These are phyloP conservation scores for Ochotona princeps DNA, from an alignment of 2,113 vertebrate genomes.

Conservation along the genomic window DNA sequence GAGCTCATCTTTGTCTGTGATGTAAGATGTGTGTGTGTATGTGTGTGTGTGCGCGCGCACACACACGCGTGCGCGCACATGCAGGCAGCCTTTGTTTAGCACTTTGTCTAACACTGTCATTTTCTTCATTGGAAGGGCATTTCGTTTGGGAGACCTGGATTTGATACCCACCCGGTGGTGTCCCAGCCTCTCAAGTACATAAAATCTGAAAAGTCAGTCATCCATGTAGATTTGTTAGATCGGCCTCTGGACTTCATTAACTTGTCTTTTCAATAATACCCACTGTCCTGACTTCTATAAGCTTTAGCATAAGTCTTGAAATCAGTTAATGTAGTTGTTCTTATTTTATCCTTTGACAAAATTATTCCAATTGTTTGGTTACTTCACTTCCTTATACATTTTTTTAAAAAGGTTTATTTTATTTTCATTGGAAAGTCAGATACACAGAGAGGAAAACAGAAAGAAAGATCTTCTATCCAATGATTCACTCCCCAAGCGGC, in stretches of 20 bases:
- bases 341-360: conserved; percentile 34
- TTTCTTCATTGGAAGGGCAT: too few species aligned
- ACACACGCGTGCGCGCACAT: too few species aligned
- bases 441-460: too few species aligned
- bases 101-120: too few species aligned
- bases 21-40: not conserved
- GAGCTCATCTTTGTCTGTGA: not conserved
- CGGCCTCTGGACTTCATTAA: conserved; percentile 1
- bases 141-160: too few species aligned
- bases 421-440: too few species aligned
- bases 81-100: not conserved
- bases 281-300: conserved; percentile 9
- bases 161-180: too few species aligned
- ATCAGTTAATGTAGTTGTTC: not conserved
- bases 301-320: conserved; percentile 21
- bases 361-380: conserved; percentile 30
- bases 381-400: not conserved
- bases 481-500: too few species aligned
- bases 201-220: not conserved
- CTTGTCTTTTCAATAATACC: not conserved
- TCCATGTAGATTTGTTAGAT: not conserved
- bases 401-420: not conserved
- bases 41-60: not conserved
- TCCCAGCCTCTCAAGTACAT: too few species aligned
- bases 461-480: too few species aligned